Base-by-base conservation (phyloP, 2,113 vertebrate genomes). In the Poeciliopsis prolifica region DNA sequence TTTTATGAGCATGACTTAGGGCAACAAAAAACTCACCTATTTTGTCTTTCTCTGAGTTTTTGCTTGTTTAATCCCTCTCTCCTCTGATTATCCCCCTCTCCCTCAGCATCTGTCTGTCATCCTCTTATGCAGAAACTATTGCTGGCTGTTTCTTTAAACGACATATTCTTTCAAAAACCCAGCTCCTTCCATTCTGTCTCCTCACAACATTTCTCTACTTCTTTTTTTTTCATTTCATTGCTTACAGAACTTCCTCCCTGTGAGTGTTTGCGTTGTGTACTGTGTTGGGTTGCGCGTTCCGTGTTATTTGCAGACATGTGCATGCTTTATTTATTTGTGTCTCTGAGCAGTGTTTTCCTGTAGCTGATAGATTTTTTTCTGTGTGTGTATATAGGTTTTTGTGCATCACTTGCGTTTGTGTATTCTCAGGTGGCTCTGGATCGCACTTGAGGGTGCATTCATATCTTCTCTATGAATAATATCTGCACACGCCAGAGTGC, bases 401-500 rank as follows among this genome's bases (percentile, higher is more conserved):
- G 31, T 42, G 70, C 33, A 35, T 70, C 70, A 54, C 72, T 79
- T 86, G 61, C 62, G 13, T 74, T 72, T 71, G 68, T 82, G 72
- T 74, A 75, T 54, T 88, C 86, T 90, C 81, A 81, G 81, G 85
- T 87, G 86, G 75, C 80, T 89, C 42, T 81, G 77, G 69, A 66
- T 62, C 72, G 74, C 71, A 86, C 79, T 85, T 78, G 79, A 78
- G 87, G 77, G 51, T 79, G 81, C 78, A 82, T 85, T 87, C 66
- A 80, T 83, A 74, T 83, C 72, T 82, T 80, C 67, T 65, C 77
- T 66, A 65, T 89, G 81, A 90, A 89, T 86, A 81, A 83, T 88
- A 90, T 88, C 90, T 86, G 14, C 69, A 74, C 61, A 79, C 67
- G 35, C 64, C 90, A 90, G 76, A 85, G 82, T 64, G 72, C 70